phyloP scores from a whole-genome alignment of 1,140 invertebrate genomes.

The Calephelis nemesis region DNA sequence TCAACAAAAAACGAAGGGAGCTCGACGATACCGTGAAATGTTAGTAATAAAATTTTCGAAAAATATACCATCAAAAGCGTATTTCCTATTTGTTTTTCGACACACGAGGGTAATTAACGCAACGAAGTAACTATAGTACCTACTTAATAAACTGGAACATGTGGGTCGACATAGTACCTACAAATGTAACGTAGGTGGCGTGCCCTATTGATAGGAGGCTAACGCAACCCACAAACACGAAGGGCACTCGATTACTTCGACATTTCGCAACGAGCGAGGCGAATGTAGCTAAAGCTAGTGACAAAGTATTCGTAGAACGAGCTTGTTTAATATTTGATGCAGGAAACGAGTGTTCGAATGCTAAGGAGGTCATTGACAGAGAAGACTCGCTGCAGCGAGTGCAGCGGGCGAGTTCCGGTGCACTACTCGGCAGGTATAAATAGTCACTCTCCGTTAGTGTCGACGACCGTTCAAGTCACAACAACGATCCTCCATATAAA shows the following conservation, averaged over 20 bases:
- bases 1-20: constrained; percentile 12
- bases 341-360: constrained; percentile 46
- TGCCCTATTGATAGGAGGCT: constrained; percentile 63
- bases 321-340: constrained; percentile 37
- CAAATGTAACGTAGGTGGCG: constrained; percentile 58
- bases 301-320: constrained; percentile 3
- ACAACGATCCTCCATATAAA: constrained; percentile 43
- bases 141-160: constrained; percentile 60
- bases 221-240: constrained; percentile 67
- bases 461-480: constrained; percentile 67
- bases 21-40: neutral
- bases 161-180: constrained; percentile 64
- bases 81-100: neutral
- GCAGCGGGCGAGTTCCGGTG: constrained; percentile 74
- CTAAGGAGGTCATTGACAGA: constrained; percentile 72
- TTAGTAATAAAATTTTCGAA: neutral
- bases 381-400: constrained; percentile 70
- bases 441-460: constrained; percentile 73
- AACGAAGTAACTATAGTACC: neutral
- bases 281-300: constrained; percentile 1
- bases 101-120: neutral
- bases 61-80: neutral
- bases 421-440: constrained; percentile 76
- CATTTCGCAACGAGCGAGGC: constrained; percentile 22
- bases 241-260: constrained; percentile 61